phyloP scores from a whole-genome alignment of 2,888 invertebrate species.

The Ormyrus labotus region DNA sequence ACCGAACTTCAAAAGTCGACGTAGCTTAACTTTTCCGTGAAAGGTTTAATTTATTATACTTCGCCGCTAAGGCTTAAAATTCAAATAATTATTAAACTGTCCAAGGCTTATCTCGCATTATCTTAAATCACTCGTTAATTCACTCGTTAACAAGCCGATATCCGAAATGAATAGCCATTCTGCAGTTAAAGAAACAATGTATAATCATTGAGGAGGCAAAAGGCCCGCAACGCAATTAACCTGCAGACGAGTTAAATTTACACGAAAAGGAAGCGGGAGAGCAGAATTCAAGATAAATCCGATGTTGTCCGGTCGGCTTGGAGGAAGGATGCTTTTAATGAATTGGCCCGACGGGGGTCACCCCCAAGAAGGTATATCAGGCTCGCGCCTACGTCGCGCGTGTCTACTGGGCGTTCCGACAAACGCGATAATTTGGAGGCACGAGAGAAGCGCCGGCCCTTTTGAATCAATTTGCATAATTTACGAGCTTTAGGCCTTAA shows the following conservation, averaged over 20 bases:
- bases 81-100: too few relatives aligned
- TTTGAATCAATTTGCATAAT: slow-evolving; percentile 49
- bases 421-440: slow-evolving; percentile 43
- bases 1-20: background rate
- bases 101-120: too few relatives aligned
- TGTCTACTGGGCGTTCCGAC: slow-evolving; percentile 41
- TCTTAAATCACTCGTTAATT: too few relatives aligned
- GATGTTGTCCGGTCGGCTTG: background rate
- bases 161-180: too few relatives aligned
- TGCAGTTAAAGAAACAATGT: too few relatives aligned
- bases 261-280: background rate
- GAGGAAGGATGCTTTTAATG: slow-evolving; percentile 4
- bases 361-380: background rate
- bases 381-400: slow-evolving; percentile 11
- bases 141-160: too few relatives aligned
- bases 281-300: background rate
- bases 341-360: slow-evolving; percentile 3
- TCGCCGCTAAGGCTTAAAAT: too few relatives aligned
- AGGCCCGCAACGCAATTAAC: too few relatives aligned
- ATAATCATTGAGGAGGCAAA: too few relatives aligned
- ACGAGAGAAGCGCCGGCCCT: background rate
- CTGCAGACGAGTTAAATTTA: too few relatives aligned
- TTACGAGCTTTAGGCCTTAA: background rate
- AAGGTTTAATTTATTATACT: too few relatives aligned
- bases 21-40: too few relatives aligned